Evolutionary conservation across 1,140 invertebrate species (phyloP).

Genomic region (Dolichoris vasculosae): DNA sequence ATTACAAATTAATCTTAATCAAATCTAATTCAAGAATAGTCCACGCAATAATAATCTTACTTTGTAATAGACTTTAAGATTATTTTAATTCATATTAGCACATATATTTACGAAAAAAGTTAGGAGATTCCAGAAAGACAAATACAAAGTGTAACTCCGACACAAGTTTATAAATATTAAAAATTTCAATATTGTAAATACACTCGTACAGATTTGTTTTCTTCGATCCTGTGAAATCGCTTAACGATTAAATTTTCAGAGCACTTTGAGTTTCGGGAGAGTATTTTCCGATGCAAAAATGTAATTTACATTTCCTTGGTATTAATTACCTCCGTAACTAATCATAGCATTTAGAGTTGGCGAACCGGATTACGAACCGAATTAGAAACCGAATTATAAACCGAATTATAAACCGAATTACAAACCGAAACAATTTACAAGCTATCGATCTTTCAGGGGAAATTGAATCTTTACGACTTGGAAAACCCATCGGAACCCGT

Average conservation of each 20-base stretch:
- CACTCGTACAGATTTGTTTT: too few relatives aligned
- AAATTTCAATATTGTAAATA: too few relatives aligned
- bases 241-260: background rate
- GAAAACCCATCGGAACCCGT: slow-evolving; percentile 83
- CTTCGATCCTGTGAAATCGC: too few relatives aligned
- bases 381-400: too few relatives aligned
- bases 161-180: too few relatives aligned
- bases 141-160: too few relatives aligned
- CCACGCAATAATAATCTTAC: background rate
- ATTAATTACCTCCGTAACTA: background rate
- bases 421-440: background rate
- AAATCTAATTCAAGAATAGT: background rate
- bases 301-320: background rate
- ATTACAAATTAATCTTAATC: background rate
- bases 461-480: slow-evolving; percentile 77
- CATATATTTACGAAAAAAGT: too few relatives aligned
- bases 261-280: background rate
- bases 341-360: background rate
- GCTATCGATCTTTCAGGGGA: slow-evolving; percentile 77
- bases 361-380: too few relatives aligned
- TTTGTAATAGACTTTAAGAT: too few relatives aligned
- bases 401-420: too few relatives aligned
- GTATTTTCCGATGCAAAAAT: background rate
- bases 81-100: too few relatives aligned
- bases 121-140: too few relatives aligned